Evolutionary conservation across 1,140 invertebrate genomes (phyloP).

Genomic region (Hetaerina americana): DNA sequence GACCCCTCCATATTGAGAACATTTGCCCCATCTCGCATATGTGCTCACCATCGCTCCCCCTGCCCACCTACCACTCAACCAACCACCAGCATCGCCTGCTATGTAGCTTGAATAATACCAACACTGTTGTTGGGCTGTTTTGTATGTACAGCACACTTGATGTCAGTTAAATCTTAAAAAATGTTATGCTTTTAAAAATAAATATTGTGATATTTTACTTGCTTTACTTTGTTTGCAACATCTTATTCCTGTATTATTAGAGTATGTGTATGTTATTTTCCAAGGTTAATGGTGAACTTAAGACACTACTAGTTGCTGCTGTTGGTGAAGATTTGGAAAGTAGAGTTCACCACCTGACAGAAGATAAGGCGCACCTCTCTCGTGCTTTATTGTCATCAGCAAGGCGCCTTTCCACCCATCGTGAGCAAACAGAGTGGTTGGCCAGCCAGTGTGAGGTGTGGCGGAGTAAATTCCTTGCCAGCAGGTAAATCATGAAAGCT

Average conservation of each 20-base stretch:
- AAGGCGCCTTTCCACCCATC: slow-evolving; percentile 69
- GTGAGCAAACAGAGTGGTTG: slow-evolving; percentile 83
- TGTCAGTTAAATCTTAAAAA: too few relatives aligned
- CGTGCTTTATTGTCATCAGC: slow-evolving; percentile 71
- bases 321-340: slow-evolving; percentile 86
- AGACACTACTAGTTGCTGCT: slow-evolving; percentile 82
- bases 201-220: slow-evolving; percentile 7
- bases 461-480: slow-evolving; percentile 89
- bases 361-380: slow-evolving; percentile 80
- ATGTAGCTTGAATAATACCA: too few relatives aligned
- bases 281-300: slow-evolving; percentile 83
- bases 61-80: too few relatives aligned
- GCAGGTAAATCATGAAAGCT: slow-evolving; percentile 53
- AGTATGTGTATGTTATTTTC: slow-evolving; percentile 19
- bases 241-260: slow-evolving; percentile 10
- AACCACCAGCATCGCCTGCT: too few relatives aligned
- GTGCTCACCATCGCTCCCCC: too few relatives aligned
- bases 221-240: slow-evolving; percentile 6
- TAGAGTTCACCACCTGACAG: slow-evolving; percentile 73
- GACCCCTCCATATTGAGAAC: too few relatives aligned
- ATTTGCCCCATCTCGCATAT: too few relatives aligned
- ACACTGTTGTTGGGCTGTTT: too few relatives aligned
- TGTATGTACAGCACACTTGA: too few relatives aligned
- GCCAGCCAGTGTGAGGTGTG: slow-evolving; percentile 90
- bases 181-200: too few relatives aligned